These are phyloP conservation scores for Quadroppia sp. DNA, from an alignment of 2,888 invertebrate genomes.

Conservation along the genomic window DNA sequence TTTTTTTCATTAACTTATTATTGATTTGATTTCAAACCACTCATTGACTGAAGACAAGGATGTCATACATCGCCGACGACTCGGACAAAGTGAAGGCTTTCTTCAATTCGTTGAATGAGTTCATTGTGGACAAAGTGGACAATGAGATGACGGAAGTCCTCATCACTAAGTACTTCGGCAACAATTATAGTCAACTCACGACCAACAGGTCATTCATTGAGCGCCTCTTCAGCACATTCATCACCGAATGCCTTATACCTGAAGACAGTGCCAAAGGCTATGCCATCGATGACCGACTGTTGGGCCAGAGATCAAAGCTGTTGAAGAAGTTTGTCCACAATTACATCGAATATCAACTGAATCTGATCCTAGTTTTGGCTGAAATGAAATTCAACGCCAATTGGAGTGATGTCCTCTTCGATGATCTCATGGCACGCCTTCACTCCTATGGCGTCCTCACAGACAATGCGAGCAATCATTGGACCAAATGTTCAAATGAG, in stretches of 20 bases:
- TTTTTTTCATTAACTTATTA: background rate
- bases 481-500: background rate
- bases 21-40: background rate
- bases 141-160: too few species aligned
- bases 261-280: background rate
- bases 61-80: background rate
- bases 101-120: background rate
- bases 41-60: background rate
- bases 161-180: background rate
- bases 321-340: background rate
- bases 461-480: background rate
- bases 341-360: slow-evolving; percentile 12
- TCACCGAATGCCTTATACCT: background rate
- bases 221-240: background rate
- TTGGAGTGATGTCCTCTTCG: background rate
- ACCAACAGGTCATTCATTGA: background rate
- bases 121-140: background rate
- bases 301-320: background rate
- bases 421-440: background rate
- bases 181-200: background rate
- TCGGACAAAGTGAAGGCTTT: background rate
- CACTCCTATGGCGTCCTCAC: background rate
- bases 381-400: background rate
- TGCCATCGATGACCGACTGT: background rate
- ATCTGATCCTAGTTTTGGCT: background rate